Evolutionary conservation across 2,888 invertebrate genomes (phyloP).

Genomic region (Phyllotreta striolata): DNA sequence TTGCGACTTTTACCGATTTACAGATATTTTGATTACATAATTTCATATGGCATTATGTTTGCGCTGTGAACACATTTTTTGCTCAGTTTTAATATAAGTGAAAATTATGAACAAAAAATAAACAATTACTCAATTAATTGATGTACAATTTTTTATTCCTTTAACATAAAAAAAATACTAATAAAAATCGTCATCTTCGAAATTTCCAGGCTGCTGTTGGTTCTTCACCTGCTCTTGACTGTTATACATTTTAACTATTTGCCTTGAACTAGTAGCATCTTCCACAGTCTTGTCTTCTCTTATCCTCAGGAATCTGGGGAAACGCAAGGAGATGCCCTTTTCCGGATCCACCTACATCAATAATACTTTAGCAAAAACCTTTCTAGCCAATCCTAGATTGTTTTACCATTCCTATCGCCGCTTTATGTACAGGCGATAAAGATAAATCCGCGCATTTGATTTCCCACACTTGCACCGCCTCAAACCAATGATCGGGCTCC

Average conservation of each 20-base stretch:
- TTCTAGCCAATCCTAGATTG: neutral
- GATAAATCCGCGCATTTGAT: slow-evolving; percentile 87
- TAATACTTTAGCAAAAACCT: neutral
- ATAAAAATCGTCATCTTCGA: slow-evolving; percentile 70
- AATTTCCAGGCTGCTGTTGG: slow-evolving; percentile 60
- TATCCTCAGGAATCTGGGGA: slow-evolving; percentile 90
- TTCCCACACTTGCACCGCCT: slow-evolving; percentile 85
- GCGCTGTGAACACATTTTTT: slow-evolving; percentile 31
- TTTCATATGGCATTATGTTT: slow-evolving; percentile 25
- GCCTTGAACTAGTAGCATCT: slow-evolving; percentile 88
- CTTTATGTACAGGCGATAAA: slow-evolving; percentile 91
- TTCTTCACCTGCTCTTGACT: slow-evolving; percentile 91
- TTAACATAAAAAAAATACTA: slow-evolving; percentile 50
- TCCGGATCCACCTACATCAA: slow-evolving; percentile 76
- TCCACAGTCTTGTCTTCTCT: slow-evolving; percentile 93
- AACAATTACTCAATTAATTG: slow-evolving; percentile 22
- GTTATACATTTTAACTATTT: slow-evolving; percentile 90
- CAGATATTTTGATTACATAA: slow-evolving; percentile 14
- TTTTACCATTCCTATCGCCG: slow-evolving; percentile 81
- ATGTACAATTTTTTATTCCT: slow-evolving; percentile 20
- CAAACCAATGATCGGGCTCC: slow-evolving; percentile 90
- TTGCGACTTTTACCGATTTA: slow-evolving; percentile 12
- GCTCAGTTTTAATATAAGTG: slow-evolving; percentile 33
- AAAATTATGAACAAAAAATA: slow-evolving; percentile 27
- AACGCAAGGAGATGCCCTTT: slow-evolving; percentile 93